Conservation (phyloP, 2,797 vertebrate genomes). For the Brachymystax lenok region DNA sequence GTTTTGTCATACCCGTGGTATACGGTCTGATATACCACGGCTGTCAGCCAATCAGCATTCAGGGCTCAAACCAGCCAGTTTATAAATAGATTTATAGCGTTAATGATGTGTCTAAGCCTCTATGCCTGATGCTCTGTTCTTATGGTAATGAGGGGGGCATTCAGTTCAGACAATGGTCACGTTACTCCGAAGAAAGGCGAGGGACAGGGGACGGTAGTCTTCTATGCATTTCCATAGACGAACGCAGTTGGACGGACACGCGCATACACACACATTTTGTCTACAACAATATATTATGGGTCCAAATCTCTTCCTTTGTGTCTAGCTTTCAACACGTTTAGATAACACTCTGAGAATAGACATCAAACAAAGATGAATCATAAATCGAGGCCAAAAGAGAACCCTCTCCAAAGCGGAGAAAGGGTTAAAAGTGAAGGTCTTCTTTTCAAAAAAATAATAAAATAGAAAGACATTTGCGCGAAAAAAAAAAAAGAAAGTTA, state of each 20-base stretch:
- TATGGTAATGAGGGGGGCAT: slow-evolving; percentile 75
- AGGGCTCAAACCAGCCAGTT: too few species aligned
- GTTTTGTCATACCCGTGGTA: too few species aligned
- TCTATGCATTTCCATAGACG: too few species aligned
- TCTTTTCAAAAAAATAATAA: slow-evolving; percentile 48
- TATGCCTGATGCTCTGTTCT: slow-evolving; percentile 75
- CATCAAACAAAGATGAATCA: slow-evolving; percentile 77
- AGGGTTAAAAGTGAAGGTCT: slow-evolving; percentile 77
- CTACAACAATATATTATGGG: not conserved
- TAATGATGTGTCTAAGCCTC: slow-evolving; percentile 81
- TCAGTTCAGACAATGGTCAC: slow-evolving; percentile 77
- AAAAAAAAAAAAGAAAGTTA: slow-evolving; percentile 53
- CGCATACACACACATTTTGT: slow-evolving; percentile 22
- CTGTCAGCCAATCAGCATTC: too few species aligned
- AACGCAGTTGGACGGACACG: too few species aligned
- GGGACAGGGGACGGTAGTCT: slow-evolving; percentile 64
- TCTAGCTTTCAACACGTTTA: slow-evolving; percentile 72
- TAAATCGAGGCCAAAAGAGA: slow-evolving; percentile 77
- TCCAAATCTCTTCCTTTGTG: slow-evolving; percentile 66
- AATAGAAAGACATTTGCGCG: slow-evolving; percentile 62
- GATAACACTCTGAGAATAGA: slow-evolving; percentile 76
- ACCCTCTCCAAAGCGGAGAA: slow-evolving; percentile 68
- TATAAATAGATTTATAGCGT: slow-evolving; percentile 75
- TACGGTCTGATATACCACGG: too few species aligned
- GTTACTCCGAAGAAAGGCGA: slow-evolving; percentile 67